Evolutionary conservation across 2,888 invertebrate genomes (phyloP).

Genomic region (Notocelia uddmanniana): DNA sequence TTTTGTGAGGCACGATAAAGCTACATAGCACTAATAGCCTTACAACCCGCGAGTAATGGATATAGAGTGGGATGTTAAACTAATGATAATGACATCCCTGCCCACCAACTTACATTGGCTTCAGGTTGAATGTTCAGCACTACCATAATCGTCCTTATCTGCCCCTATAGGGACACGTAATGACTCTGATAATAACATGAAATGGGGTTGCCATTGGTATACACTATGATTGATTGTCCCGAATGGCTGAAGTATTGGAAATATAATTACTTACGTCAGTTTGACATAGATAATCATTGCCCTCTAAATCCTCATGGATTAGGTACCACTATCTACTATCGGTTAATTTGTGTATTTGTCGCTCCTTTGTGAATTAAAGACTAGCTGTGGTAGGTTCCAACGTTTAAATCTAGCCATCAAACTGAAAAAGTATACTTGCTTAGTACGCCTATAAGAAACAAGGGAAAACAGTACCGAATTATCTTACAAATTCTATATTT

Average conservation of each 20-base stretch:
- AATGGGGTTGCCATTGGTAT: background rate
- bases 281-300: background rate
- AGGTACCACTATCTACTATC: too few relatives aligned
- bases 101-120: conserved; percentile 9
- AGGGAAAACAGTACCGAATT: too few relatives aligned
- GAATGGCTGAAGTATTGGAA: background rate
- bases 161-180: background rate
- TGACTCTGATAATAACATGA: background rate
- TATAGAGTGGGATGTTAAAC: background rate
- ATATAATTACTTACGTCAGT: background rate
- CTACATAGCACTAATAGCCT: conserved; percentile 2
- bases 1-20: background rate
- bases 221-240: background rate
- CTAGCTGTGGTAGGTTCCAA: too few relatives aligned
- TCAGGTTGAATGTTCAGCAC: background rate
- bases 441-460: too few relatives aligned
- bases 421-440: too few relatives aligned
- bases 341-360: too few relatives aligned
- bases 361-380: too few relatives aligned
- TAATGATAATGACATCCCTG: conserved; percentile 6
- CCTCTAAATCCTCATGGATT: too few relatives aligned
- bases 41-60: background rate
- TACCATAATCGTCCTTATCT: background rate
- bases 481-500: too few relatives aligned
- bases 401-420: too few relatives aligned